Evolutionary conservation across 2,797 vertebrate species (phyloP), one percentile per base, ranked within the genome.

Genomic region (Poecilia picta): DNA sequence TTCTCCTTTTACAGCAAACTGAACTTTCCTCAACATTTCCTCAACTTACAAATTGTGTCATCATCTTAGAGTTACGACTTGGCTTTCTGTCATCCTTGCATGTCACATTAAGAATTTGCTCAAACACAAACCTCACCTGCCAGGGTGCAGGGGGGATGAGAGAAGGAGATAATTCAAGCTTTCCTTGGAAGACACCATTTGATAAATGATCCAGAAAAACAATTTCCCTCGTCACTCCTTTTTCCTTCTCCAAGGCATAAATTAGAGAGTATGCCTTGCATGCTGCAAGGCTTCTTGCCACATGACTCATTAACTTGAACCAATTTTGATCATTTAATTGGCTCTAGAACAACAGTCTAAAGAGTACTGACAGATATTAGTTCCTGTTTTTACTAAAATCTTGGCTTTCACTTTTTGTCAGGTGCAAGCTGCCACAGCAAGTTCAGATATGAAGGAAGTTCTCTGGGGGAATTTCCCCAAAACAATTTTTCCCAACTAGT

Each of bases 381-480:
- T 43, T 43, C 11, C 25, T 71, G 23, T 71, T 71, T 71, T 45
- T 13, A 43, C 23, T 43, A n/a, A 28, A 45, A 71, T 45, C 23
- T 71, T 45, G 25, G 12, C 12, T n/a, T 71, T 71, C 39, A 41
- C 25, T 71, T 28, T 71, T 71, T 71, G 41, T n/a, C 39, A n/a
- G 68, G 23, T 71, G 23, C 25, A 71, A 71, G 68, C 66, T 43
- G 39, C 39, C 36, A 70, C 36, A 70, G 5, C 39, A 43, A 70
- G 66, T 70, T 70, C 66, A 70, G 13, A 25, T 70, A 70, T 43
- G 66, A 70, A 70, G 66, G 66, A 70, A 43, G 39, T 70, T 11
- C 39, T 70, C 3, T 31, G 2, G 11, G 66, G 66, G 66, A 11
- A 25, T 43, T 43, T 41, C 66, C 39, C 62, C 62, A 23, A 39